Conservation (phyloP, 2,888 invertebrate species). For the Eupithecia pulchellata region DNA sequence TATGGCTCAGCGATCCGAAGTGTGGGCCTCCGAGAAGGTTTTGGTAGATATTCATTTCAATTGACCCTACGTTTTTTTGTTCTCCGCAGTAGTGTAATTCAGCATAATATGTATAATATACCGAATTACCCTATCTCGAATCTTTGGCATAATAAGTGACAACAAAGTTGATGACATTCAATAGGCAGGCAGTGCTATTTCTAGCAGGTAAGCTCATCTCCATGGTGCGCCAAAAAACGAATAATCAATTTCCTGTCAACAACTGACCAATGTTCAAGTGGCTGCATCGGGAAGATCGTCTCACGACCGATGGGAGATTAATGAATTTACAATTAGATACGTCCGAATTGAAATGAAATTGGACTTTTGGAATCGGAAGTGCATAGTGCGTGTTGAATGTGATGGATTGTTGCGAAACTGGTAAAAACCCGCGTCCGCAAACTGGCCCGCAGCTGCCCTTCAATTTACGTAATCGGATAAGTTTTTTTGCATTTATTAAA, state of each 20-base stretch:
- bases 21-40: neutral
- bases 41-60: neutral
- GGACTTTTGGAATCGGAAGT: slow-evolving; percentile 81
- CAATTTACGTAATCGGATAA: slow-evolving; percentile 78
- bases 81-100: no score
- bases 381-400: slow-evolving; percentile 70
- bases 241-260: slow-evolving; percentile 82
- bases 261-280: slow-evolving; percentile 83
- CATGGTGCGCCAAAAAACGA: slow-evolving; percentile 39
- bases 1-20: neutral
- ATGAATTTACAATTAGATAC: slow-evolving; percentile 82
- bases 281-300: slow-evolving; percentile 59
- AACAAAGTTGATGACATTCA: neutral
- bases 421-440: slow-evolving; percentile 73
- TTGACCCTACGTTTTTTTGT: neutral
- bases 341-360: slow-evolving; percentile 81
- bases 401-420: slow-evolving; percentile 72
- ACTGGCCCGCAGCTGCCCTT: slow-evolving; percentile 77
- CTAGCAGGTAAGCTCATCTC: slow-evolving; percentile 17
- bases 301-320: slow-evolving; percentile 70
- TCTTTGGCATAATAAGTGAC: neutral
- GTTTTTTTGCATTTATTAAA: slow-evolving; percentile 61
- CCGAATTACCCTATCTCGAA: neutral
- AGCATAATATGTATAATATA: neutral
- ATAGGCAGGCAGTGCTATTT: neutral